phyloP scores from a whole-genome alignment of 2,797 vertebrate species.

The Nyctibius grandis region DNA sequence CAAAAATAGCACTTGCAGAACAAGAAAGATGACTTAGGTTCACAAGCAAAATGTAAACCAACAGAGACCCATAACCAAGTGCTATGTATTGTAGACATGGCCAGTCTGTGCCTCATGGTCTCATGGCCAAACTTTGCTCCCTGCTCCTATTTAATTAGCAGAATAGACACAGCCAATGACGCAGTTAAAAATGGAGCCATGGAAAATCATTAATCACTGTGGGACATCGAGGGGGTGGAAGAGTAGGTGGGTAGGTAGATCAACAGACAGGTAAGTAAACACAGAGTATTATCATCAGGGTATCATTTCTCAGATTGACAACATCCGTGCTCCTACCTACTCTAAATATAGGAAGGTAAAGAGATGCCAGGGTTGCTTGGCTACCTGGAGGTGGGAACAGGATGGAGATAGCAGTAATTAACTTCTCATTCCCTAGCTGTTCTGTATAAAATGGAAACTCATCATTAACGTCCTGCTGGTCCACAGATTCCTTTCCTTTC shows the following conservation, averaged over 20 bases:
- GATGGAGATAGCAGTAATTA: neutral
- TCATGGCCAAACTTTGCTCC: neutral
- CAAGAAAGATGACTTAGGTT: neutral
- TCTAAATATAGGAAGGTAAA: neutral
- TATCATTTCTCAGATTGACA: neutral
- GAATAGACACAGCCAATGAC: neutral
- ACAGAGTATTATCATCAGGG: neutral
- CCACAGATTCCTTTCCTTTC: neutral
- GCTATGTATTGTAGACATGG: accelerated
- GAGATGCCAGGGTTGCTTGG: neutral
- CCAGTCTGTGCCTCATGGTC: too few relatives aligned
- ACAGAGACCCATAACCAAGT: neutral
- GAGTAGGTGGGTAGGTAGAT: neutral
- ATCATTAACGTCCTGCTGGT: accelerated
- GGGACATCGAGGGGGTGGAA: neutral
- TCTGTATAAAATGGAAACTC: neutral
- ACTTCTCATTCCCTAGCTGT: neutral
- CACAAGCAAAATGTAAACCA: neutral
- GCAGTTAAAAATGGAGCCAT: neutral
- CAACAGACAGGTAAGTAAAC: slow-evolving; percentile 13
- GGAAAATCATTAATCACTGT: neutral
- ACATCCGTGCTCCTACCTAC: neutral
- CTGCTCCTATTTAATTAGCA: neutral
- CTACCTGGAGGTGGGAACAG: neutral
- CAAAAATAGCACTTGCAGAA: neutral